phyloP scores from a whole-genome alignment of 2,797 vertebrate genomes.

The Phoeniculus purpureus region DNA sequence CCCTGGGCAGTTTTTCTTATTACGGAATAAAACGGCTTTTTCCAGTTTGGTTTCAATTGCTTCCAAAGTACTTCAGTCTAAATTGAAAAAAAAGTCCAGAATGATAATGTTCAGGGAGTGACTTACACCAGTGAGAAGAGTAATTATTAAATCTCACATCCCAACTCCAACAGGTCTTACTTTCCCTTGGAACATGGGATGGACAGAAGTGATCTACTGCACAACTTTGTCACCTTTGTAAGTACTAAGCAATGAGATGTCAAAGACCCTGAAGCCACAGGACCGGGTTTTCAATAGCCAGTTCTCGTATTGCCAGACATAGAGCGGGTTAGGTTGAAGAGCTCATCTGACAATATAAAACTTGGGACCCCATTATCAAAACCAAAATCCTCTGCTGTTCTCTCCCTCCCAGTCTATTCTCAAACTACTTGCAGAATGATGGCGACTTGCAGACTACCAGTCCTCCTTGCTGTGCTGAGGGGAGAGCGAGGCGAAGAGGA shows the following conservation, averaged over 20 bases:
- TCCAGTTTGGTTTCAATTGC: conserved; percentile 25
- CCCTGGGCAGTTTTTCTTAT: neutral
- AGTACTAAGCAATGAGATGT: neutral
- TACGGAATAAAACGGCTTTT: conserved; percentile 15
- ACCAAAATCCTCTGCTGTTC: neutral
- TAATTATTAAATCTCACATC: neutral
- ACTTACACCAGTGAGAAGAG: neutral
- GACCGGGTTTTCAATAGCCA: neutral
- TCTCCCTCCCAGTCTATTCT: neutral
- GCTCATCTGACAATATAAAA: neutral
- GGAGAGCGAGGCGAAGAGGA: neutral
- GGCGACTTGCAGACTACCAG: neutral
- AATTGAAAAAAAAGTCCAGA: conserved; percentile 8
- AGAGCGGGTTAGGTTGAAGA: neutral
- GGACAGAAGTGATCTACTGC: neutral
- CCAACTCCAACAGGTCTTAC: neutral
- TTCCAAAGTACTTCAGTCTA: conserved; percentile 7
- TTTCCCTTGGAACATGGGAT: neutral
- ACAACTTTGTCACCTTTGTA: neutral
- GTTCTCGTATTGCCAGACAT: neutral
- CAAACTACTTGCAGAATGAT: neutral
- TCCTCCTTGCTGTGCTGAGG: neutral
- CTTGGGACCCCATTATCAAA: conserved; percentile 14
- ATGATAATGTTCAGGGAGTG: neutral
- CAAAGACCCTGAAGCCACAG: neutral